phyloP scores from a whole-genome alignment of 2,797 vertebrate species.

The Octomys mimax region DNA sequence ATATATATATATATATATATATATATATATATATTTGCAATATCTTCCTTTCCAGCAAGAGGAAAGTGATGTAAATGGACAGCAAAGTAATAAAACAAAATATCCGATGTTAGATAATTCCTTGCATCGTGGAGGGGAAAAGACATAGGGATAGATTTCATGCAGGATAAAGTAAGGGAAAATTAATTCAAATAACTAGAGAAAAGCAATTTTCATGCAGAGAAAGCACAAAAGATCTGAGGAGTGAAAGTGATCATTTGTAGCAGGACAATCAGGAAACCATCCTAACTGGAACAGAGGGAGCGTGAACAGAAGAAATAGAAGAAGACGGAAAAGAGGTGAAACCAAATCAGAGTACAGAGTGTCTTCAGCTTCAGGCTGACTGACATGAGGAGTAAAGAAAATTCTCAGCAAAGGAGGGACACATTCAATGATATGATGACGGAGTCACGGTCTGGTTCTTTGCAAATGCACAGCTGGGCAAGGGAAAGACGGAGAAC shows the following conservation, averaged over 20 bases:
- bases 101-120: not conserved
- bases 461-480: conserved; percentile 5
- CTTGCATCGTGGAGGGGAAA: not conserved
- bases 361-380: not conserved
- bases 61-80: not conserved
- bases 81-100: conserved; percentile 55
- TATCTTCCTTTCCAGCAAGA: conserved; percentile 8
- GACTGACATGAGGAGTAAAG: not conserved
- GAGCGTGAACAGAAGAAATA: not conserved
- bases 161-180: not conserved
- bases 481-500: not conserved
- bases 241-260: not conserved
- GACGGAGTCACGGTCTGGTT: not conserved
- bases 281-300: not conserved
- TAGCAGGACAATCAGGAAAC: not conserved
- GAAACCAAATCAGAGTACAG: not conserved
- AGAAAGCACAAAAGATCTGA: not conserved
- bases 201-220: not conserved
- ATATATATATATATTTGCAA: too few relatives aligned
- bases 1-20: too few relatives aligned
- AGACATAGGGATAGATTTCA: not conserved
- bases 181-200: not conserved
- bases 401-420: not conserved
- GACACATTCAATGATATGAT: not conserved
- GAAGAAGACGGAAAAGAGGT: not conserved